Conservation (phyloP, 2,113 vertebrate genomes). For the Colossoma macropomum region DNA sequence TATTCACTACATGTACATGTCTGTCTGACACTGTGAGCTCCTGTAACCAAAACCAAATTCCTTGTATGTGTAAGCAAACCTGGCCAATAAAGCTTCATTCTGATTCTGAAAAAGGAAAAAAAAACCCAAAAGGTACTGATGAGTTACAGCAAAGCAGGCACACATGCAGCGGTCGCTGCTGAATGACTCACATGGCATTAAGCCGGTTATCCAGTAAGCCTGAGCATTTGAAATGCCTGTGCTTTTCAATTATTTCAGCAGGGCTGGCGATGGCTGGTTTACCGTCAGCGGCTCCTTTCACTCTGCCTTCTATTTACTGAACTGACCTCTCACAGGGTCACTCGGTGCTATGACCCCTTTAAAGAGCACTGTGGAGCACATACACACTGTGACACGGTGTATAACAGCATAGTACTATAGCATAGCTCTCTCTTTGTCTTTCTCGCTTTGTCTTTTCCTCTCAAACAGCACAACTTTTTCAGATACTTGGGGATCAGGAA, state of each 20-base stretch:
- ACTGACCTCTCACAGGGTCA: slow-evolving; percentile 17
- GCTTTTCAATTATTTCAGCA: slow-evolving; percentile 5
- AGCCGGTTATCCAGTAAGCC: background rate
- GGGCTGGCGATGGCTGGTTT: slow-evolving; percentile 1
- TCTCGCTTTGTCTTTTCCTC: background rate
- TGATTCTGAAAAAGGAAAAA: too few species aligned
- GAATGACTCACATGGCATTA: background rate
- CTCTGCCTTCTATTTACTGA: background rate
- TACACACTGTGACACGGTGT: background rate
- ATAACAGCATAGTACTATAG: background rate
- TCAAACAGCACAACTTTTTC: too few species aligned
- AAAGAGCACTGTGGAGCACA: slow-evolving; percentile 16
- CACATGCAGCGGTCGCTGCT: background rate
- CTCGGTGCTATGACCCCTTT: slow-evolving; percentile 8
- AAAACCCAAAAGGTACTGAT: background rate
- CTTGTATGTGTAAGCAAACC: too few species aligned
- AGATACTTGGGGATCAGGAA: too few species aligned
- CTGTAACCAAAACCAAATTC: too few species aligned
- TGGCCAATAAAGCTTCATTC: too few species aligned
- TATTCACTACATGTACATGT: too few species aligned
- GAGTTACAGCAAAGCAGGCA: background rate
- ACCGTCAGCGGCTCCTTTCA: slow-evolving; percentile 18
- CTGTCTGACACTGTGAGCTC: too few species aligned
- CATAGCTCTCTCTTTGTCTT: background rate
- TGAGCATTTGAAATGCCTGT: background rate